phyloP scores from a whole-genome alignment of 1,140 invertebrate species.

The Akabosia matsudoensis region DNA sequence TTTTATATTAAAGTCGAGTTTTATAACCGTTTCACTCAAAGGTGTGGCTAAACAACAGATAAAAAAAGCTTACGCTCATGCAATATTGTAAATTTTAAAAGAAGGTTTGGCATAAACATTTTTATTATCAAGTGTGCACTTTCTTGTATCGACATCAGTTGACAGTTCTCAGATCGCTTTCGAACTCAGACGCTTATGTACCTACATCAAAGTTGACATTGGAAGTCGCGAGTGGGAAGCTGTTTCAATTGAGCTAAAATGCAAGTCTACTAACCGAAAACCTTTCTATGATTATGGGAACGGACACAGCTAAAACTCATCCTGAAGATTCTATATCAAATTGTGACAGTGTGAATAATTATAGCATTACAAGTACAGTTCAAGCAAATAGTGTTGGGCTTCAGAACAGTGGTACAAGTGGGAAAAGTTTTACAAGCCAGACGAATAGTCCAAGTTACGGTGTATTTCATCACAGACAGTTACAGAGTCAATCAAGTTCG shows the following conservation, averaged over 20 bases:
- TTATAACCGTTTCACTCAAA: too few relatives aligned
- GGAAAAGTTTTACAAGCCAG: neutral
- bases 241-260: neutral
- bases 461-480: neutral
- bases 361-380: neutral
- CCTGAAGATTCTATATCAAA: neutral
- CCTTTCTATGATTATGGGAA: neutral
- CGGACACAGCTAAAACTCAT: neutral
- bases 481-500: neutral
- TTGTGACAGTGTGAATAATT: neutral
- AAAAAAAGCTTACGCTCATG: too few relatives aligned
- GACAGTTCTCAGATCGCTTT: too few relatives aligned
- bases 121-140: too few relatives aligned
- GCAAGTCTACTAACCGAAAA: too few relatives aligned
- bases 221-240: neutral
- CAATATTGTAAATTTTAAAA: too few relatives aligned
- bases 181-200: neutral
- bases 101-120: too few relatives aligned
- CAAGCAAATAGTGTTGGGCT: neutral
- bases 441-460: neutral
- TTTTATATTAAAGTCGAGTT: too few relatives aligned
- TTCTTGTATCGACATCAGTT: too few relatives aligned
- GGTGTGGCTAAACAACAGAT: too few relatives aligned
- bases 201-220: neutral
- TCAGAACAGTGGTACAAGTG: neutral